phyloP scores from a whole-genome alignment of 2,113 vertebrate genomes.

The Maccullochella peelii region DNA sequence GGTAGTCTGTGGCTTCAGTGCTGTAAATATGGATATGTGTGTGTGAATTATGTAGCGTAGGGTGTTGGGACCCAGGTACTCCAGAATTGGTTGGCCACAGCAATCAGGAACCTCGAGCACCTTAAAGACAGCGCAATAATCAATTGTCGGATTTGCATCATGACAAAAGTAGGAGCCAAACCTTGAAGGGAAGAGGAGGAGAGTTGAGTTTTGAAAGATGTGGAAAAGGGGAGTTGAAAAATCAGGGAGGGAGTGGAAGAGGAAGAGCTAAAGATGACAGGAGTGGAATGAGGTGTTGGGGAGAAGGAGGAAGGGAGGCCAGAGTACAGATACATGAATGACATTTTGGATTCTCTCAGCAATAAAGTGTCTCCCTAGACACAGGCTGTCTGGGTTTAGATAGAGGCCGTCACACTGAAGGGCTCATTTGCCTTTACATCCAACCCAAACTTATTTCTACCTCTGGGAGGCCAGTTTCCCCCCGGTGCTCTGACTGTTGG shows the following conservation, averaged over 20 bases:
- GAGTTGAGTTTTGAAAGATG: background rate
- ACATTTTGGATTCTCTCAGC: conserved; percentile 80
- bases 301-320: conserved; percentile 2
- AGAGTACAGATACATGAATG: conserved; percentile 68
- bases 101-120: background rate
- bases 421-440: conserved; percentile 80
- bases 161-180: too few species aligned
- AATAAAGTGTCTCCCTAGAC: conserved; percentile 76
- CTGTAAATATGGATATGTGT: too few species aligned
- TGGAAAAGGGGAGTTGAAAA: background rate
- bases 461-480: conserved; percentile 37
- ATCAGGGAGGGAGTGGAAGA: conserved; percentile 1
- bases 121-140: background rate
- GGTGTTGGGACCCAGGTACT: background rate
- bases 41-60: too few species aligned
- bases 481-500: background rate
- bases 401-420: conserved; percentile 71
- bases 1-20: background rate
- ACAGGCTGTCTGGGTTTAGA: conserved; percentile 74
- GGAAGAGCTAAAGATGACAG: conserved; percentile 46
- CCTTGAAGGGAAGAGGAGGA: background rate
- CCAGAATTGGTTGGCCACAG: background rate
- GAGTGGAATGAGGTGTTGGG: conserved; percentile 45
- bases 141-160: too few species aligned
- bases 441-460: conserved; percentile 73